Evolutionary conservation across 2,113 vertebrate genomes (phyloP).

Genomic region (Camelus bactrianus): DNA sequence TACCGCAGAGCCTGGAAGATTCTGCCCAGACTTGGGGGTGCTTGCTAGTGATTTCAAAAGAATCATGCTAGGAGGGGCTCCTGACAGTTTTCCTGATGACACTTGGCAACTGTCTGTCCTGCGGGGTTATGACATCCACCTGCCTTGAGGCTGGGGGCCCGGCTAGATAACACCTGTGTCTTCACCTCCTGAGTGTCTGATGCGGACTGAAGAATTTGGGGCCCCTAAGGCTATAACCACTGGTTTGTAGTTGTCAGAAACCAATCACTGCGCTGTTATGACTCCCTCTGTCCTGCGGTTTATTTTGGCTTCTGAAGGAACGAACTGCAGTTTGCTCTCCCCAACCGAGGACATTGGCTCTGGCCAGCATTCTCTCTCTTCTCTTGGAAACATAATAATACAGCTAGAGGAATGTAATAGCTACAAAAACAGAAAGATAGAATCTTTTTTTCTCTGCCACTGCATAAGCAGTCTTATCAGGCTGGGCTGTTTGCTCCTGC

Average conservation of each 20-base stretch:
- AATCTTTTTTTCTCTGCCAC: background rate
- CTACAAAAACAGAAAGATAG: slow-evolving; percentile 6
- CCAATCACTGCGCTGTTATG: background rate
- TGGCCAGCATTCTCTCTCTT: background rate
- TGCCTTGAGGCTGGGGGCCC: background rate
- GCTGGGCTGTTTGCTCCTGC: background rate
- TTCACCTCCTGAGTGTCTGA: background rate
- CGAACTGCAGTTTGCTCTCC: slow-evolving; percentile 71
- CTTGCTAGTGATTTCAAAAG: slow-evolving; percentile 31
- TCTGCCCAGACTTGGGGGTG: background rate
- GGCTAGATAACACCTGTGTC: background rate
- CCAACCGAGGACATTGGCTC: slow-evolving; percentile 32
- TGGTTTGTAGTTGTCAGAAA: background rate
- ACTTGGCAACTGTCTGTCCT: slow-evolving; percentile 27
- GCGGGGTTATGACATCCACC: background rate
- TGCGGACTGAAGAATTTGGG: background rate
- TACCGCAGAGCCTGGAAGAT: background rate
- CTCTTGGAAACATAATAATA: slow-evolving; percentile 1
- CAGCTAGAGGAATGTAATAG: slow-evolving; percentile 43
- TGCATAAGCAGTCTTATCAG: slow-evolving; percentile 9
- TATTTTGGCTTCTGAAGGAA: slow-evolving; percentile 68
- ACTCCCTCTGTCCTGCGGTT: slow-evolving; percentile 43
- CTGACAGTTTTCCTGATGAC: background rate
- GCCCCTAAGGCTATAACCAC: background rate
- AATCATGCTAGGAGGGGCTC: background rate